A percentile compares a stretch with the other conserved stretches of the same genome.
These are phyloP conservation scores for Astur gentilis DNA, from an alignment of 2,113 vertebrate species.

Conservation along the genomic window DNA sequence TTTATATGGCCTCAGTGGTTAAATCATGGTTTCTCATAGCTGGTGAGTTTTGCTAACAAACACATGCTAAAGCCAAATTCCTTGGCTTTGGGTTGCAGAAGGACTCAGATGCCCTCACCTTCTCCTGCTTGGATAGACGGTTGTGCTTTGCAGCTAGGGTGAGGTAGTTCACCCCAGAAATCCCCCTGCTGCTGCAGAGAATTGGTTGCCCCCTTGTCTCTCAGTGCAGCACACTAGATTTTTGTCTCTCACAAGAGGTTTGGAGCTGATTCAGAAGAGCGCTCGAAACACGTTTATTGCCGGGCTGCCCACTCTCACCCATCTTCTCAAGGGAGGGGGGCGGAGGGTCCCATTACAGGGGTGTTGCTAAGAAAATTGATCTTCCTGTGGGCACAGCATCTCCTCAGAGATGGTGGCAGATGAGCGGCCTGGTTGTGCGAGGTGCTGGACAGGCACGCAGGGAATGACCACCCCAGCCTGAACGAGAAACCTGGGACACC, in stretches of 20 bases:
- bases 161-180: neutral
- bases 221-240: neutral
- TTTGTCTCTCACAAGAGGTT: neutral
- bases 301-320: neutral
- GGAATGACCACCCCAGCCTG: neutral
- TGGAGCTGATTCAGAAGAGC: neutral
- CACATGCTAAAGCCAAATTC: neutral
- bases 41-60: neutral
- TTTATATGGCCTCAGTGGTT: neutral
- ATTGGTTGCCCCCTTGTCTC: neutral
- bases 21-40: neutral
- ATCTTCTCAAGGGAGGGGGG: neutral
- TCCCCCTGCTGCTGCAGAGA: neutral
- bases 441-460: fast-evolving
- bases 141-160: neutral
- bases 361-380: neutral
- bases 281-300: neutral
- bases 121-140: neutral
- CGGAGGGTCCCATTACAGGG: neutral
- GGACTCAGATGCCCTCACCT: neutral
- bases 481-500: neutral
- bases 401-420: neutral
- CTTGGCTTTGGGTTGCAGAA: neutral
- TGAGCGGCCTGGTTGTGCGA: neutral
- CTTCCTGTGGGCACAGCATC: neutral